A percentile compares a stretch with the other conserved stretches of the same genome.
phyloP scores from a whole-genome alignment of 2,113 vertebrate genomes.

The Macheiramphus alcinus region DNA sequence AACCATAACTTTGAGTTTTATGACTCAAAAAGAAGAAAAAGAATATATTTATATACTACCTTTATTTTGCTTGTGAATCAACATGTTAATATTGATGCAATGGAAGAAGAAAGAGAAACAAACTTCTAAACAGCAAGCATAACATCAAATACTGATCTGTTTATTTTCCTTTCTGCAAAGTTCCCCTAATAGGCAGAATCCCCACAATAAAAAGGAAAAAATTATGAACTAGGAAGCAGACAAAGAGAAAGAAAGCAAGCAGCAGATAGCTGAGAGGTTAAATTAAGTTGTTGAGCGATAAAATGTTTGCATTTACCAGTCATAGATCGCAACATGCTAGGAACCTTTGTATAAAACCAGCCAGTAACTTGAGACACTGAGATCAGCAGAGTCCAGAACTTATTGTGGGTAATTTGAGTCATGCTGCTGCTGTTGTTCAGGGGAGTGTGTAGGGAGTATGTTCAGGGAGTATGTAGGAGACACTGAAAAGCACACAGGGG shows the following conservation, averaged over 20 bases:
- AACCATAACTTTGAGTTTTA: slow-evolving; percentile 42
- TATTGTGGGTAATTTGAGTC: not conserved
- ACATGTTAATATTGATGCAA: slow-evolving; percentile 2
- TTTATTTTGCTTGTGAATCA: slow-evolving; percentile 42
- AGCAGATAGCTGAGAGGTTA: not conserved
- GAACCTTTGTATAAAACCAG: not conserved
- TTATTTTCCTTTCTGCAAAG: not conserved
- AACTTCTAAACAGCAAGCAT: not conserved
- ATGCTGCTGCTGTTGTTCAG: not conserved
- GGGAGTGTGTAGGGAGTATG: no score
- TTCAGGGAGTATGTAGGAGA: no score
- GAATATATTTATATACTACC: not conserved
- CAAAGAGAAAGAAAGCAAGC: not conserved
- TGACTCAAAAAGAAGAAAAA: slow-evolving; percentile 15
- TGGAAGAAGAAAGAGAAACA: not conserved
- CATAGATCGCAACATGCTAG: not conserved
- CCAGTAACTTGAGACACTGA: not conserved
- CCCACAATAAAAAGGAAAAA: not conserved
- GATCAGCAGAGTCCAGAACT: not conserved
- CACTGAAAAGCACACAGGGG: not conserved
- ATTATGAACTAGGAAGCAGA: not conserved
- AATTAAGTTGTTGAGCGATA: not conserved
- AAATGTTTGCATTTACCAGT: not conserved
- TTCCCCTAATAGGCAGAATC: not conserved
- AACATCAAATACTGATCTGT: not conserved